Evolutionary conservation across 2,888 invertebrate genomes (phyloP).

Genomic region (Oscheius sp.): DNA sequence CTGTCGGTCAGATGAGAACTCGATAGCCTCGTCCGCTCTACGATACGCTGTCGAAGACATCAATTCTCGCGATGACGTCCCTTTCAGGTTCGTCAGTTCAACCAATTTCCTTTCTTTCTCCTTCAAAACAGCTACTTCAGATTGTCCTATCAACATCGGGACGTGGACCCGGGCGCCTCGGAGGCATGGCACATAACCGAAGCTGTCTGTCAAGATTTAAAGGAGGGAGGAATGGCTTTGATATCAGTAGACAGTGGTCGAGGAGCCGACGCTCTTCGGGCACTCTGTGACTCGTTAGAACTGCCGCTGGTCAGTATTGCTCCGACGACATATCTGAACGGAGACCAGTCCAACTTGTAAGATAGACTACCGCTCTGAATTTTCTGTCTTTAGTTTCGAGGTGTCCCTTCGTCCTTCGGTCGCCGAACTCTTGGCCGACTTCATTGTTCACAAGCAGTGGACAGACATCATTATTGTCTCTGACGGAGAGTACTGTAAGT

Average conservation of each 20-base stretch:
- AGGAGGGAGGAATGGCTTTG: constrained; percentile 71
- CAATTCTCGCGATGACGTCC: constrained; percentile 55
- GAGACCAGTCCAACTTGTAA: constrained; percentile 44
- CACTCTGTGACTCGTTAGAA: constrained; percentile 58
- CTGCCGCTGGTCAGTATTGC: constrained; percentile 56
- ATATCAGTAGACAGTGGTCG: constrained; percentile 64
- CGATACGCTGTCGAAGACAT: constrained; percentile 57
- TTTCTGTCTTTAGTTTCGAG: constrained; percentile 63
- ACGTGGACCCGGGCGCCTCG: constrained; percentile 50
- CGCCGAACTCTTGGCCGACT: constrained; percentile 92
- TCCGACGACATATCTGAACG: constrained; percentile 24
- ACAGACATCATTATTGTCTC: constrained; percentile 88
- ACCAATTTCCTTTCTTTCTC: constrained; percentile 10
- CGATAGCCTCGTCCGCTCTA: constrained; percentile 48
- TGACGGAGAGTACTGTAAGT: constrained; percentile 88
- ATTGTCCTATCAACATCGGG: constrained; percentile 56
- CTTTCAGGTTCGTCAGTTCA: constrained; percentile 51
- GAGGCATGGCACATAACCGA: constrained; percentile 61
- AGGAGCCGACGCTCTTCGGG: constrained; percentile 55
- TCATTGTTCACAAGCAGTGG: constrained; percentile 92
- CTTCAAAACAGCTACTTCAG: constrained; percentile 38
- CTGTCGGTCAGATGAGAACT: constrained; percentile 57
- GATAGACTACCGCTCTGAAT: background rate
- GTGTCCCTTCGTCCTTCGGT: constrained; percentile 90
- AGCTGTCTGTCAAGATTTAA: constrained; percentile 68